Evolutionary conservation across 2,888 invertebrate genomes (phyloP), one percentile per base, ranked within the genome.

Genomic region (Ctena decussata): DNA sequence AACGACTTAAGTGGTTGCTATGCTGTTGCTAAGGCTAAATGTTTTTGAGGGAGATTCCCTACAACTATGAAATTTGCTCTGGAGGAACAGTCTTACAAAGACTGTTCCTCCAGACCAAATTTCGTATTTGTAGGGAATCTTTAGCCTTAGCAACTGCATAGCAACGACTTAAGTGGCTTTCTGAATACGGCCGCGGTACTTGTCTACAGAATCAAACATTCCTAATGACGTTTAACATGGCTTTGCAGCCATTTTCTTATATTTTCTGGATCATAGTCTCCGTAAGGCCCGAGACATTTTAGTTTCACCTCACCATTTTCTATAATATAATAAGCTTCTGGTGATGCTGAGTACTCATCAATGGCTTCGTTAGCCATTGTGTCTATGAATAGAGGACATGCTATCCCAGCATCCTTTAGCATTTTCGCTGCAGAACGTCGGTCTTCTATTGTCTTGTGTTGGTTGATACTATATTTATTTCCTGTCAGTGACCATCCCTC

Each of bases 401-500:
- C 70, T 1, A 88, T 71, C 18, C 82, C 82, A 21, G 57, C 32
- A 1, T 69, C 74, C 6, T 69, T 35, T 24, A 93, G 77, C 3
- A 76, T 70, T 30, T 79, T 60, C 1, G 94, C 92, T 2, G 94
- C 93, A 21, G 77, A 71, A 8, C 92, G 30, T 18, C 94, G 77
- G 5, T 93, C 90, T 8, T 87, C 78, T 15, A 93, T 72, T 12
- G 46, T 80, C 60, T 69, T 84, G 78, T 93, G 94, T n/a, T 71
- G 37, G 24, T 80, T 74, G 0, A 93, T 21, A n/a, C 85, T 46
- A 70, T 90, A 87, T 57, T 91, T 89, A 69, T 88, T 89, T 24
- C 53, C 76, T 11, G n/a, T 65, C 77, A 94, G 90, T 46, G 76
- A 82, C 94, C 94, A 94, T 8, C 92, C 93, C 41, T 94, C 93